A percentile compares a stretch with the other conserved stretches of the same genome.
Conservation (phyloP, 2,113 vertebrate species). For the Gasterosteus nipponicus region DNA sequence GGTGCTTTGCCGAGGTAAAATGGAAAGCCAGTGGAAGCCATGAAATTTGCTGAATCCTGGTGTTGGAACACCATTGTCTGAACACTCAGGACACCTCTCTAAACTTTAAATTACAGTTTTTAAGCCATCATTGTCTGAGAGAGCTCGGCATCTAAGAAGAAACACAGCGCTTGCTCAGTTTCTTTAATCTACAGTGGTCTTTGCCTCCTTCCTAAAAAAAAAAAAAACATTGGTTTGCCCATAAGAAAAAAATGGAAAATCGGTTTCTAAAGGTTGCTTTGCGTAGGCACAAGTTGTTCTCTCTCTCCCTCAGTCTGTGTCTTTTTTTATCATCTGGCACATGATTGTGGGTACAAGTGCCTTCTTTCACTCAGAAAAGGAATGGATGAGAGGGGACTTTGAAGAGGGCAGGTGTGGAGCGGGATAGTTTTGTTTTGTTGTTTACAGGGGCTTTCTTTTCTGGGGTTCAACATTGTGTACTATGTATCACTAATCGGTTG, state of each 20-base stretch:
- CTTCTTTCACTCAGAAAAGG: slow-evolving; percentile 48
- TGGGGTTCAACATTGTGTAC: slow-evolving; percentile 24
- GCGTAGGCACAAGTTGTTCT: slow-evolving; percentile 44
- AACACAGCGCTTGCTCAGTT: slow-evolving; percentile 51
- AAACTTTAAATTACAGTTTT: slow-evolving; percentile 83
- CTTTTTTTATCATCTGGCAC: slow-evolving; percentile 41
- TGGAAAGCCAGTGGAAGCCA: slow-evolving; percentile 77
- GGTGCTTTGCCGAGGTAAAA: slow-evolving; percentile 76
- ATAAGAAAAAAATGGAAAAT: slow-evolving; percentile 49
- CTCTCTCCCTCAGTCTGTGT: slow-evolving; percentile 7
- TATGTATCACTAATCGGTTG: background rate
- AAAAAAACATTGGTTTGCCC: background rate
- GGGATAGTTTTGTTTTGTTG: slow-evolving; percentile 29
- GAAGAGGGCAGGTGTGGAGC: slow-evolving; percentile 32
- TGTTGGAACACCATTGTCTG: slow-evolving; percentile 78
- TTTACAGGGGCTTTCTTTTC: background rate
- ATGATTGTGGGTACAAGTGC: slow-evolving; percentile 41
- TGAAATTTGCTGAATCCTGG: slow-evolving; percentile 77
- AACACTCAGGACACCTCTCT: slow-evolving; percentile 78
- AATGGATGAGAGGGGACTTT: slow-evolving; percentile 37
- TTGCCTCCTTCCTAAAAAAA: slow-evolving; percentile 33
- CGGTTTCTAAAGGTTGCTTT: slow-evolving; percentile 41
- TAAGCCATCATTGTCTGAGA: slow-evolving; percentile 78
- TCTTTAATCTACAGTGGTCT: slow-evolving; percentile 57
- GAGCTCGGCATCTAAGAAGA: slow-evolving; percentile 62